Evolutionary conservation across 2,888 invertebrate genomes (phyloP), one percentile per base, ranked within the genome.

Genomic region (Andrena hattorfiana): DNA sequence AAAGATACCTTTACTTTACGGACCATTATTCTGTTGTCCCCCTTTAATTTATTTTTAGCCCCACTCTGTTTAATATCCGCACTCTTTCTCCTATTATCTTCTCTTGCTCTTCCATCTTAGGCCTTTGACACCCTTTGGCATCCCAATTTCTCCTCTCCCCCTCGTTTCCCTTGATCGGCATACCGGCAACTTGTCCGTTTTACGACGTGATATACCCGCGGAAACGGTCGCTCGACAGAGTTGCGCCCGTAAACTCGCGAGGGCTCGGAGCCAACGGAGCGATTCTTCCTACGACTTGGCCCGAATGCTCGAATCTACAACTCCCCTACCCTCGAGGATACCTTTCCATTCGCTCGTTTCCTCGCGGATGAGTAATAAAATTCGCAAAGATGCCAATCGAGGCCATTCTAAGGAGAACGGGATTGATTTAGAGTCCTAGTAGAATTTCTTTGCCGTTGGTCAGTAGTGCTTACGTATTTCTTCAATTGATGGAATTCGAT

Each of bases 151-250:
- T 42, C 8, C 42, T 28, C 28, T 28, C 48, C 60, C 26, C 26
- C 30, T 30, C 56, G n/a, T 66, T 30, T 10, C 49, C 73, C 62
- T 56, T 74, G 75, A 63, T 72, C 70, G 51, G 63, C 59, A 68
- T 60, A 77, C 73, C 80, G 69, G 59, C 75, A 77, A 80, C 80
- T 83, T 76, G 85, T 78, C 79, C 71, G 69, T 78, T 87, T 87
- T 87, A 87, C 78, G 87, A 82, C 69, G 82, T 68, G 83, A 75
- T 87, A 78, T 81, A 83, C 76, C 59, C 70, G 66, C 67, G 78
- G 85, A 82, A 85, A 87, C 63, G 74, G 70, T 56, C 66, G 76
- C 56, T 62, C 73, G 68, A 70, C 82, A 71, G 80, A 85, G 81
- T 87, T 87, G 54, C 62, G 32, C 67, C 56, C 74, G 75, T 87